These are phyloP conservation scores for Myotis vivesi DNA, from an alignment of 2,797 vertebrate genomes.

Conservation along the genomic window DNA sequence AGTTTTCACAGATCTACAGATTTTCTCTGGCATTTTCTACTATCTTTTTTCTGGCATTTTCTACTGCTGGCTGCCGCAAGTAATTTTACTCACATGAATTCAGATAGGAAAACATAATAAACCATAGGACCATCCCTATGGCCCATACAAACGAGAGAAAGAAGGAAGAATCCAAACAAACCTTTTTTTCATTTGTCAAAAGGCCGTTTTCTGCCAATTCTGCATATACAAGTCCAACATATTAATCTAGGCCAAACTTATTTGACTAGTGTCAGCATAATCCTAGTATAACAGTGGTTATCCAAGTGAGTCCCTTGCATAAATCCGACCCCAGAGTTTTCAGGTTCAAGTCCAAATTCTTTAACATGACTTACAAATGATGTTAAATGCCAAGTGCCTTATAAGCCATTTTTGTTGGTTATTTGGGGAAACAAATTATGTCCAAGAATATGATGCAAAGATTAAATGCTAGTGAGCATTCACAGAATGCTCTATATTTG, in stretches of 20 bases:
- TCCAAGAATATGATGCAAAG: neutral
- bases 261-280: neutral
- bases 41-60: neutral
- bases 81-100: constrained; percentile 7
- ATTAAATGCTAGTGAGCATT: neutral
- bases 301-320: neutral
- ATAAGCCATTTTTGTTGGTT: neutral
- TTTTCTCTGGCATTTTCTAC: neutral
- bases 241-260: neutral
- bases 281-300: neutral
- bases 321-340: neutral
- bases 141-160: neutral
- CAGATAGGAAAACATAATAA: constrained; percentile 9
- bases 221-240: neutral
- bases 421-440: neutral
- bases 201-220: neutral
- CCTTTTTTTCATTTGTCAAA: neutral
- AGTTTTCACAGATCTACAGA: neutral
- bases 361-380: neutral
- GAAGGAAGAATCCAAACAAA: neutral
- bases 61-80: neutral
- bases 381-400: constrained; percentile 14
- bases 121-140: neutral
- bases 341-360: neutral
- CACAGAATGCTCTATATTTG: neutral